Evolutionary conservation across 2,797 vertebrate species (phyloP).

Genomic region (Rhabdophis nuchalis): DNA sequence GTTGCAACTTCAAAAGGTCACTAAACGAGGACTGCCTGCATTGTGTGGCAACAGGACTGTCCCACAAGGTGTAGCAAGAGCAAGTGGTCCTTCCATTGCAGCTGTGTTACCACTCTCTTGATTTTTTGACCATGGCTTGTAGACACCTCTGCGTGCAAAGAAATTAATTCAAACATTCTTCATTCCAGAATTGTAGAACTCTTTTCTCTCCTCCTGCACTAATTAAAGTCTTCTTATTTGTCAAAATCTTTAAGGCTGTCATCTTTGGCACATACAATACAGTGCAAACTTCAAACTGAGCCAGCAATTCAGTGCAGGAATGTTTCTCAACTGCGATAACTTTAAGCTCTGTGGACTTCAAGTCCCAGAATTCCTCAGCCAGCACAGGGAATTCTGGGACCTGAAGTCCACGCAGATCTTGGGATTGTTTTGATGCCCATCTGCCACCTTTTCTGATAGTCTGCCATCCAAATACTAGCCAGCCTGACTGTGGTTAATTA

Average conservation of each 20-base stretch:
- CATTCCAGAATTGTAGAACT: not conserved
- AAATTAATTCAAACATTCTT: not conserved
- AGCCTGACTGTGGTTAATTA: not conserved
- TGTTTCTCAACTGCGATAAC: not conserved
- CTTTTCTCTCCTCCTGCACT: too few relatives aligned
- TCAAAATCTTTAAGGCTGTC: not conserved
- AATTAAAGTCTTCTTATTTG: not conserved
- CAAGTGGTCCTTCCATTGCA: not conserved
- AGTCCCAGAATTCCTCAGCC: too few relatives aligned
- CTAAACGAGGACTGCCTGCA: not conserved
- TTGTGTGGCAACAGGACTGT: not conserved
- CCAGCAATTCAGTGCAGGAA: not conserved
- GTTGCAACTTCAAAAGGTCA: not conserved
- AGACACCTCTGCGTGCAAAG: not conserved
- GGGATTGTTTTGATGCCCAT: not conserved
- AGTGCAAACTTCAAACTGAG: not conserved
- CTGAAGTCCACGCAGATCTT: not conserved
- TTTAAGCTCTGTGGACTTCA: too few relatives aligned
- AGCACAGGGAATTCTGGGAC: too few relatives aligned
- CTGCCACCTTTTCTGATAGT: not conserved
- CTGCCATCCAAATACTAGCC: not conserved
- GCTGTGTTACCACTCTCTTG: not conserved
- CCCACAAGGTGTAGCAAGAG: not conserved
- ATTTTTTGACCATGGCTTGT: not conserved
- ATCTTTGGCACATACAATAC: not conserved